Conservation (phyloP, 1,140 invertebrate genomes). For the Bombus impatiens region DNA sequence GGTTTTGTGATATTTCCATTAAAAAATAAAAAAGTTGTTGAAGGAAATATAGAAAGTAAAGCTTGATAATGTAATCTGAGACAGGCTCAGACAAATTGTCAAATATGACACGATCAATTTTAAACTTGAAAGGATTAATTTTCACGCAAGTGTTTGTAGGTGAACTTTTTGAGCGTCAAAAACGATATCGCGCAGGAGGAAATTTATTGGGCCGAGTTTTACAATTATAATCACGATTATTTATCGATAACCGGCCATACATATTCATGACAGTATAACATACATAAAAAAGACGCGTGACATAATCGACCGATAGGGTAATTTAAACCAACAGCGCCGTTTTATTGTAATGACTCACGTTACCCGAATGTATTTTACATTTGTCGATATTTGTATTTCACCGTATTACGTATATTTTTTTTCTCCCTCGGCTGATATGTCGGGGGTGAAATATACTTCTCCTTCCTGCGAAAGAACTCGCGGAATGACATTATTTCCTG, state of each 20-base stretch:
- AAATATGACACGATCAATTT: neutral
- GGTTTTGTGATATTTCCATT: neutral
- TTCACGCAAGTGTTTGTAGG: no score
- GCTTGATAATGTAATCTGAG: neutral
- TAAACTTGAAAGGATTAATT: neutral
- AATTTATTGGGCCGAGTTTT: slow-evolving; percentile 32
- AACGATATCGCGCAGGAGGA: neutral
- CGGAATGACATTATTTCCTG: slow-evolving; percentile 14
- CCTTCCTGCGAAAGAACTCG: neutral
- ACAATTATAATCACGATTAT: slow-evolving; percentile 52
- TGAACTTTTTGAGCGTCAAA: neutral
- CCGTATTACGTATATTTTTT: slow-evolving; percentile 12
- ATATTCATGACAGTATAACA: slow-evolving; percentile 26
- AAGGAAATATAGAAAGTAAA: neutral
- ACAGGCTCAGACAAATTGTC: neutral
- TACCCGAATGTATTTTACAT: slow-evolving; percentile 32
- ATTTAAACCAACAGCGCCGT: slow-evolving; percentile 36
- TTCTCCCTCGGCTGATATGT: neutral
- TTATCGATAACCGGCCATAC: slow-evolving; percentile 22
- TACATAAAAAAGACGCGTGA: slow-evolving; percentile 40
- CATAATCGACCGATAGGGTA: slow-evolving; percentile 48
- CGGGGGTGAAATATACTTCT: slow-evolving; percentile 31
- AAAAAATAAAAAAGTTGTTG: neutral
- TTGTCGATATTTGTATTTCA: slow-evolving; percentile 42
- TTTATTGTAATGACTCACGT: slow-evolving; percentile 41